A percentile compares a stretch with the other conserved stretches of the same genome.
Evolutionary conservation across 2,888 invertebrate genomes (phyloP).

Genomic region (Drosophila peninsularis): DNA sequence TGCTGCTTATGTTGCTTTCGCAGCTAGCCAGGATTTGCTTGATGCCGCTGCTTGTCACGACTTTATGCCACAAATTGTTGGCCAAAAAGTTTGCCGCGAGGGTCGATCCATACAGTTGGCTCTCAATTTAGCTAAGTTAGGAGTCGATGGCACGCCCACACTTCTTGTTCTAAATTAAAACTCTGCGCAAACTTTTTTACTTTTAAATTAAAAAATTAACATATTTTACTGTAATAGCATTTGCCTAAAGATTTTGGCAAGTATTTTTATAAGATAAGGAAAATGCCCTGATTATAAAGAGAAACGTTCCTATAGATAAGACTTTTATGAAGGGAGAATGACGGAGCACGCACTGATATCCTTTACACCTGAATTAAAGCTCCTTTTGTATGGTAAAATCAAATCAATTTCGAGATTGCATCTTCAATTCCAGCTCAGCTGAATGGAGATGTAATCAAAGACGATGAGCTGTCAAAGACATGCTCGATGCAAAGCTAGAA

Average conservation of each 20-base stretch:
- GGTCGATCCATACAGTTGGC: constrained; percentile 14
- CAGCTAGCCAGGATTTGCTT: constrained; percentile 4
- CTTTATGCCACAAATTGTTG: constrained; percentile 49
- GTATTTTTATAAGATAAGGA: background rate
- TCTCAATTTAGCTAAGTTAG: background rate
- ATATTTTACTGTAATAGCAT: background rate
- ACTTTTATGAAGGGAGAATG: background rate
- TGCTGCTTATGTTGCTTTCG: constrained; percentile 10
- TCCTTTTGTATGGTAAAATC: background rate
- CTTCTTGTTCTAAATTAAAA: background rate
- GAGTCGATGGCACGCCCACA: background rate
- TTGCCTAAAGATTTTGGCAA: background rate
- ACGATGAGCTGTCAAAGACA: background rate
- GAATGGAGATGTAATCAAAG: background rate
- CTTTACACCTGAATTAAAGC: background rate
- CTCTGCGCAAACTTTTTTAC: background rate
- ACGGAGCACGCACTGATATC: no score
- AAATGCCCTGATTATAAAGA: background rate
- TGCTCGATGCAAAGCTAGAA: background rate
- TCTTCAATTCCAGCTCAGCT: background rate
- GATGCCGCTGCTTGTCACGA: constrained; percentile 10
- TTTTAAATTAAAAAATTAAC: background rate
- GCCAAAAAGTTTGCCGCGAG: constrained; percentile 17
- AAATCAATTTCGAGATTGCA: background rate
- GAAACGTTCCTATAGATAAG: background rate